Evolutionary conservation across 2,888 invertebrate species (phyloP).

Genomic region (Altica lythri): DNA sequence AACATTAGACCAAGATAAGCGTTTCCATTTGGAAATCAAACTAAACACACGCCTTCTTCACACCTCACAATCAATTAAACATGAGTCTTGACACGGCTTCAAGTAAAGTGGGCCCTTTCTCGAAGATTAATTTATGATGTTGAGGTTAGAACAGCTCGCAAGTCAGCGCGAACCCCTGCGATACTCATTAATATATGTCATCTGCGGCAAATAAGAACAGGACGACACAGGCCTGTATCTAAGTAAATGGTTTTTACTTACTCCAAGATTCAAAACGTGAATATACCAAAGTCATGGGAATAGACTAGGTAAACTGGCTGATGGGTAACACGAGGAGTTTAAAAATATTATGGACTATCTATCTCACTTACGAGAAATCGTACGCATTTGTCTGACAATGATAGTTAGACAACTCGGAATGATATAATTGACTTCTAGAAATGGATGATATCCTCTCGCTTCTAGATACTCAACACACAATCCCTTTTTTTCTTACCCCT

Average conservation of each 20-base stretch:
- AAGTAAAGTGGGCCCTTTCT: constrained; percentile 16
- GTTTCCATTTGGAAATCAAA: constrained; percentile 14
- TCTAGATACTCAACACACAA: no score
- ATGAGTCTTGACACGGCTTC: constrained; percentile 18
- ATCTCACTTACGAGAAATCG: no score
- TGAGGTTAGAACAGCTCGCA: constrained; percentile 33
- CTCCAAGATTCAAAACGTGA: no score
- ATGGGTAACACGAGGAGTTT: no score
- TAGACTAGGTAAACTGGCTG: background rate
- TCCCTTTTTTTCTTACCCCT: no score
- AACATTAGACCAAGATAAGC: constrained; percentile 1
- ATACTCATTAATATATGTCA: constrained; percentile 38
- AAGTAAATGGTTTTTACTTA: no score
- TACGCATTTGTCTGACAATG: no score
- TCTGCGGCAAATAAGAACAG: constrained; percentile 33
- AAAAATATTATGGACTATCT: no score
- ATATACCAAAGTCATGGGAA: no score
- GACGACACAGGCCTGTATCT: constrained; percentile 16
- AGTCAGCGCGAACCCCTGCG: constrained; percentile 32
- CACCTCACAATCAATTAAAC: constrained; percentile 27
- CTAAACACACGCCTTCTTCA: constrained; percentile 20
- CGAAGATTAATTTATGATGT: constrained; percentile 35
- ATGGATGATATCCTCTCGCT: no score
- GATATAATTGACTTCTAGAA: no score
- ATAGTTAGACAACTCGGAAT: no score